These are phyloP conservation scores for Danio choprae DNA, from an alignment of 2,797 vertebrate species.

Conservation along the genomic window DNA sequence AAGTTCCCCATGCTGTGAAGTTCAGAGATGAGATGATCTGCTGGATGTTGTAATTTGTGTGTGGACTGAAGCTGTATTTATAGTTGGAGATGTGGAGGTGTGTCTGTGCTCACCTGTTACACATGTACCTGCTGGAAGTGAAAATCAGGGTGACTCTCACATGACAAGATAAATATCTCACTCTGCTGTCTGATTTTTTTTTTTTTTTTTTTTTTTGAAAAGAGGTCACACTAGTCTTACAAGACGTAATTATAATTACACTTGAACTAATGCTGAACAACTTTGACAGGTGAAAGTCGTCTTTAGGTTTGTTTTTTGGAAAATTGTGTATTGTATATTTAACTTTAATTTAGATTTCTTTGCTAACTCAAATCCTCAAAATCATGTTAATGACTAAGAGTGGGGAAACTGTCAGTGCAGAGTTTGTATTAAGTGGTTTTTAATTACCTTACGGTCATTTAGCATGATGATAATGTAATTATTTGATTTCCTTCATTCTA, in stretches of 20 bases:
- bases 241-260: neutral
- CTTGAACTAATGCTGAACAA: neutral
- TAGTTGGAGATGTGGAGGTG: constrained; percentile 52
- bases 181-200: neutral
- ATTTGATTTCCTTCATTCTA: neutral
- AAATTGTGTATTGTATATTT: neutral
- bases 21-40: constrained; percentile 28
- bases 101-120: constrained; percentile 42
- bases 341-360: neutral
- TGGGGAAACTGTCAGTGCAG: neutral
- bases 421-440: neutral
- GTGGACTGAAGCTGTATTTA: constrained; percentile 42
- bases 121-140: constrained; percentile 1
- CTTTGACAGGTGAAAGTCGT: neutral
- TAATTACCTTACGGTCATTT: too few species aligned
- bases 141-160: constrained; percentile 15
- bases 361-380: neutral
- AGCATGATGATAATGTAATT: too few species aligned
- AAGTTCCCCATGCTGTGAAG: constrained; percentile 72
- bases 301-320: neutral
- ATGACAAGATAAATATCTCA: constrained; percentile 22
- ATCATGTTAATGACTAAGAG: constrained; percentile 1
- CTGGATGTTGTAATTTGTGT: constrained; percentile 37
- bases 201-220: neutral
- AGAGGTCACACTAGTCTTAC: neutral